A percentile compares a stretch with the other conserved stretches of the same genome.
These are phyloP conservation scores for Parelbella ahira DNA, from an alignment of 2,888 invertebrate genomes.

Conservation along the genomic window DNA sequence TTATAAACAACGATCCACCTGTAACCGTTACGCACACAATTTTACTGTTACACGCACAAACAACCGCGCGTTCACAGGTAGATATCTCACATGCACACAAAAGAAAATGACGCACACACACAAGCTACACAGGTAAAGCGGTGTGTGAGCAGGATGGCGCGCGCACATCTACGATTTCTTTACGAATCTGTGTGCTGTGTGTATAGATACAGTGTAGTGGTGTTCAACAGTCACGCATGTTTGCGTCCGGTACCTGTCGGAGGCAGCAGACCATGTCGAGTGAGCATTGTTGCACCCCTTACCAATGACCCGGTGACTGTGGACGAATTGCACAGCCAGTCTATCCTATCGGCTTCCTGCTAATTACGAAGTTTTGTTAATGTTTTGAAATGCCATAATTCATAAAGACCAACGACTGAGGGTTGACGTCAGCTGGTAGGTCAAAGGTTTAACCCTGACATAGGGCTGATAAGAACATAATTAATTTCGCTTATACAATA, in stretches of 20 bases:
- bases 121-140: too few species aligned
- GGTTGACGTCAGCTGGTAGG: too few species aligned
- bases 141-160: too few species aligned
- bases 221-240: constrained; percentile 34
- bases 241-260: constrained; percentile 43
- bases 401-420: too few species aligned
- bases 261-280: constrained; percentile 58
- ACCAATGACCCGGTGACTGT: constrained; percentile 40
- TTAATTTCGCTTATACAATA: too few species aligned
- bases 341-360: too few species aligned
- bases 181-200: not conserved
- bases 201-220: constrained; percentile 10
- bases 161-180: not conserved
- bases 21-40: constrained; percentile 28
- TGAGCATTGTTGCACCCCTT: constrained; percentile 33
- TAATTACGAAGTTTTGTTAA: too few species aligned
- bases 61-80: constrained; percentile 2
- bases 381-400: too few species aligned
- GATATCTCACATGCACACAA: constrained; percentile 25
- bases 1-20: constrained; percentile 28
- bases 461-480: too few species aligned
- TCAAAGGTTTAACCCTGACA: too few species aligned
- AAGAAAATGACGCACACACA: not conserved
- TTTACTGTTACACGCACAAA: constrained; percentile 1
- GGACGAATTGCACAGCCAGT: too few species aligned